Conservation (phyloP, 1,140 invertebrate genomes). For the Cydia strobilella region DNA sequence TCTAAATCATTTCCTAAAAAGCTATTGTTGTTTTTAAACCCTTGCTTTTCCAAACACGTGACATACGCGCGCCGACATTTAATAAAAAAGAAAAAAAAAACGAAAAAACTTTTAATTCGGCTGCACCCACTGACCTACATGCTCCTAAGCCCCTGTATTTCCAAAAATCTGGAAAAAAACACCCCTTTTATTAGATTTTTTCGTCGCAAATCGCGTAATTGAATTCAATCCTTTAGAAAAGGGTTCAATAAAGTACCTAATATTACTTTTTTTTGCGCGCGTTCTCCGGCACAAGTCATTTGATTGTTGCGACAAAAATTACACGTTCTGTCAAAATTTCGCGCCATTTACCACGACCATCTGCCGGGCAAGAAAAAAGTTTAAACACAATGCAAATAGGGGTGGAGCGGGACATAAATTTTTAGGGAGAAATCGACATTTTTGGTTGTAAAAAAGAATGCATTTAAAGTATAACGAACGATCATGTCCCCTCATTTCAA, state of each 20-base stretch:
- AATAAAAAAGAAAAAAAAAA: slow-evolving; percentile 47
- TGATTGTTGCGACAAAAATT: slow-evolving; percentile 73
- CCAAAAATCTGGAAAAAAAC: slow-evolving; percentile 67
- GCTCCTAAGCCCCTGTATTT: slow-evolving; percentile 62
- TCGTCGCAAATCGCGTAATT: slow-evolving; percentile 57
- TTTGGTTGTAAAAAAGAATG: slow-evolving; percentile 67
- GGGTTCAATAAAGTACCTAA: slow-evolving; percentile 70
- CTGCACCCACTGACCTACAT: slow-evolving; percentile 74
- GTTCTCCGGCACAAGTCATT: slow-evolving; percentile 46
- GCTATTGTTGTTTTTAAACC: slow-evolving; percentile 72
- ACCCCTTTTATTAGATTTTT: slow-evolving; percentile 69
- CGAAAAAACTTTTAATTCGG: slow-evolving; percentile 63
- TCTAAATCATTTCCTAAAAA: slow-evolving; percentile 75
- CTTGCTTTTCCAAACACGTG: slow-evolving; percentile 68
- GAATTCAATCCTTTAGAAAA: slow-evolving; percentile 78
- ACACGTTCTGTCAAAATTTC: slow-evolving; percentile 77
- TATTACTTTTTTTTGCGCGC: slow-evolving; percentile 60
- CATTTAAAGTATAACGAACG: slow-evolving; percentile 73
- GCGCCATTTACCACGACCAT: slow-evolving; percentile 74
- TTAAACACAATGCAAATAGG: slow-evolving; percentile 78
- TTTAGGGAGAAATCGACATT: slow-evolving; percentile 75
- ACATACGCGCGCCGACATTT: slow-evolving; percentile 70
- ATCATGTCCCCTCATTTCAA: slow-evolving; percentile 68
- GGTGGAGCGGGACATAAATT: slow-evolving; percentile 74
- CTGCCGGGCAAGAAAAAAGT: slow-evolving; percentile 67